These are phyloP conservation scores for Drosophila sp. DNA, from an alignment of 1,140 invertebrate species.

Conservation along the genomic window DNA sequence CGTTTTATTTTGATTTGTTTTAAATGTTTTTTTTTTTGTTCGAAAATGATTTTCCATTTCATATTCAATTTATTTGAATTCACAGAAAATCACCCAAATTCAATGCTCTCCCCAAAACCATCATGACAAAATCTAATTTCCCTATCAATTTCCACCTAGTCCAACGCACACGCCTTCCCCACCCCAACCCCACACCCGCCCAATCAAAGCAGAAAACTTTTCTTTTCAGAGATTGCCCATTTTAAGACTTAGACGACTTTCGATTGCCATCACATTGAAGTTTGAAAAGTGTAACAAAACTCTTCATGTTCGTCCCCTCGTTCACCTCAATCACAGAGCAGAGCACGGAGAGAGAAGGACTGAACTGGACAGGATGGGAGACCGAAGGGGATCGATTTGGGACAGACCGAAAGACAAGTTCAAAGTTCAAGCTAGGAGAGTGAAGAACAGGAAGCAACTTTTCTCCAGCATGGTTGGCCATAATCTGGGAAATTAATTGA, in stretches of 20 bases:
- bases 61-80: conserved; percentile 17
- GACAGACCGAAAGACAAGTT: conserved; percentile 34
- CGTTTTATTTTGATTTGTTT: neutral
- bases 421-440: conserved; percentile 18
- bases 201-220: conserved; percentile 6
- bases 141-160: conserved; percentile 18
- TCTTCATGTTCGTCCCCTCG: neutral
- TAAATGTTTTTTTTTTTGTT: conserved; percentile 23
- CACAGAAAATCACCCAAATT: conserved; percentile 2
- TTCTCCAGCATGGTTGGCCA: conserved; percentile 38
- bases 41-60: conserved; percentile 2
- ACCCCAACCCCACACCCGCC: neutral
- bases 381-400: neutral
- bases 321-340: neutral
- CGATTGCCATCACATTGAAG: conserved; percentile 12
- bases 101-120: neutral
- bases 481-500: conserved; percentile 72
- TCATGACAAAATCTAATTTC: conserved; percentile 8
- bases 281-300: conserved; percentile 14
- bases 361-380: neutral
- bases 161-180: neutral
- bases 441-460: conserved; percentile 41
- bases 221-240: conserved; percentile 17
- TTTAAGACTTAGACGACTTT: conserved; percentile 11
- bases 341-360: neutral